Conservation (phyloP, 1,140 invertebrate species). For the Bemisia tabaci region DNA sequence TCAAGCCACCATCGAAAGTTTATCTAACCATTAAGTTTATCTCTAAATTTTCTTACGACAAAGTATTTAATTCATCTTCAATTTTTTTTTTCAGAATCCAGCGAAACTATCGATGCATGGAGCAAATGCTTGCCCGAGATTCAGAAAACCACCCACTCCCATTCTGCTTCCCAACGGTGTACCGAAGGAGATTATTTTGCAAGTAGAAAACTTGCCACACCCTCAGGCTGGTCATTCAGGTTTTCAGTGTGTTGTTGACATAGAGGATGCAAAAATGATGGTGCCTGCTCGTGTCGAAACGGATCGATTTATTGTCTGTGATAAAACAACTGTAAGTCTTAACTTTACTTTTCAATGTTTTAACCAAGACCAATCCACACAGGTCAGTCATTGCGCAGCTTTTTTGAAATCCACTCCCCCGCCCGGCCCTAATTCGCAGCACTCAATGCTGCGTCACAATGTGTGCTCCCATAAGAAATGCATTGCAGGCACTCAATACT, state of each 20-base stretch:
- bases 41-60: too few species aligned
- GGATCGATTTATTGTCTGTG: slow-evolving; percentile 71
- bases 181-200: slow-evolving; percentile 70
- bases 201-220: slow-evolving; percentile 79
- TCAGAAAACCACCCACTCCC: slow-evolving; percentile 45
- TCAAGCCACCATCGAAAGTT: too few species aligned
- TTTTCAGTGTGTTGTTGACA: slow-evolving; percentile 81
- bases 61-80: too few species aligned
- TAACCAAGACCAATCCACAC: too few species aligned
- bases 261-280: slow-evolving; percentile 78
- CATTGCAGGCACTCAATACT: too few species aligned
- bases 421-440: too few species aligned
- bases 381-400: too few species aligned
- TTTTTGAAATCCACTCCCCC: too few species aligned
- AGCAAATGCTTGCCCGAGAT: slow-evolving; percentile 63
- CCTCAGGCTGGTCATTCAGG: slow-evolving; percentile 71
- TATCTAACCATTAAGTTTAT: too few species aligned
- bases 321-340: slow-evolving; percentile 57
- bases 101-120: slow-evolving; percentile 55
- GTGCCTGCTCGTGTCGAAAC: slow-evolving; percentile 72
- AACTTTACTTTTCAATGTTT: slow-evolving; percentile 41
- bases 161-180: slow-evolving; percentile 78
- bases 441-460: too few species aligned
- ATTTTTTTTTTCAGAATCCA: slow-evolving; percentile 45
- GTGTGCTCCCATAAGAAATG: too few species aligned